Evolutionary conservation across 2,888 invertebrate genomes (phyloP).

Genomic region (Apocheima hispidaria): DNA sequence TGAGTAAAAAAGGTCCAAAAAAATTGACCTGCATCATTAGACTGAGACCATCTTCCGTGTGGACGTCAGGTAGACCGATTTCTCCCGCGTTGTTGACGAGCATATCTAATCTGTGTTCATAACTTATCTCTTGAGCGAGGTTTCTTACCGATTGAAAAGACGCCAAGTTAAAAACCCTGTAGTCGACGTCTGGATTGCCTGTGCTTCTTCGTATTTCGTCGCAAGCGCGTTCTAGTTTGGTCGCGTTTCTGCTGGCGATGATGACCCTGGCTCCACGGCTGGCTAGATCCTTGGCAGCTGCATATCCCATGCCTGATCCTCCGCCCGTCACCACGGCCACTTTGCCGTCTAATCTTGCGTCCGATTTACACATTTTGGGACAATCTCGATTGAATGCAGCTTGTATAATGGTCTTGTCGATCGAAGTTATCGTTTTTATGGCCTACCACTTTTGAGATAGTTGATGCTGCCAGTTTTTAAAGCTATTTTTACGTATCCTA

Average conservation of each 20-base stretch:
- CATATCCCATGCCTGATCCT: conserved; percentile 92
- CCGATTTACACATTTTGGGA: conserved; percentile 41
- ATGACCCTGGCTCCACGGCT: conserved; percentile 87
- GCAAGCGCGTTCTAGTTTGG: conserved; percentile 89
- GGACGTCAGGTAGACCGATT: conserved; percentile 66
- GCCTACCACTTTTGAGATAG: not conserved
- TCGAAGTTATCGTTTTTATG: not conserved
- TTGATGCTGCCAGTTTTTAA: not conserved
- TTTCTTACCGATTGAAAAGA: conserved; percentile 82
- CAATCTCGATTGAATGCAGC: not conserved
- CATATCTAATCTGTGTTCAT: conserved; percentile 84
- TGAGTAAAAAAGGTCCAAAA: conserved; percentile 90
- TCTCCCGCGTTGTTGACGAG: conserved; percentile 88
- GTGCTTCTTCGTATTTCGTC: conserved; percentile 89
- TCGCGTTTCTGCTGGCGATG: conserved; percentile 88
- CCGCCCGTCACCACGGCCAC: conserved; percentile 91
- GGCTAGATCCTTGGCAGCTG: conserved; percentile 89
- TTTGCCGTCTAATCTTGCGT: conserved; percentile 76
- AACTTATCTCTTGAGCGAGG: conserved; percentile 87
- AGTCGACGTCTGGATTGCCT: conserved; percentile 89
- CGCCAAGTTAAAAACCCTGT: conserved; percentile 79
- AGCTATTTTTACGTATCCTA: not conserved
- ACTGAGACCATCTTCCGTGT: conserved; percentile 88
- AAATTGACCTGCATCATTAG: conserved; percentile 89
- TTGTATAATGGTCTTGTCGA: not conserved